These are phyloP conservation scores for Campaea margaritaria DNA, from an alignment of 2,888 invertebrate genomes.

Conservation along the genomic window DNA sequence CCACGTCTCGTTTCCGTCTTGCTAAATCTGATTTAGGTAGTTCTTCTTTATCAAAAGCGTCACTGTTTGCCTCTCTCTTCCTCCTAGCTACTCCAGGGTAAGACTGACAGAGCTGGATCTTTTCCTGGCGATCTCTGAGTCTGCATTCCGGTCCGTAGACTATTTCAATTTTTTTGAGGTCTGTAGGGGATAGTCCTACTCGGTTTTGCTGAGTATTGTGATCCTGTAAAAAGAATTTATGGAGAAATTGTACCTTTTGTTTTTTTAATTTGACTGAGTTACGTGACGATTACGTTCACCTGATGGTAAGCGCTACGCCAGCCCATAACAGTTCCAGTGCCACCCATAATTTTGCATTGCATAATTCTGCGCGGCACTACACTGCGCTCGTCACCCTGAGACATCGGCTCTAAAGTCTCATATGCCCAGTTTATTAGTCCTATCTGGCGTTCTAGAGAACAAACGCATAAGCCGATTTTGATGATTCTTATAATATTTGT, in stretches of 20 bases:
- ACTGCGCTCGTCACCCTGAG: too few species aligned
- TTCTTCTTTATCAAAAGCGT: slow-evolving; percentile 1
- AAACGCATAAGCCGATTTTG: too few species aligned
- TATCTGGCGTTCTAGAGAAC: too few species aligned
- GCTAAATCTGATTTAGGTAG: neutral
- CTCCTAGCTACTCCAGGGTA: slow-evolving; percentile 62
- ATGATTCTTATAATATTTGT: too few species aligned
- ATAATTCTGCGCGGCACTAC: too few species aligned
- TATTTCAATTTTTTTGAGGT: slow-evolving; percentile 66
- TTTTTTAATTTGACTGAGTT: too few species aligned
- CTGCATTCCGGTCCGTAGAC: slow-evolving; percentile 70
- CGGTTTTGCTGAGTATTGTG: slow-evolving; percentile 55
- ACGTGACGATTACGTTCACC: too few species aligned
- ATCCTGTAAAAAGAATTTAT: slow-evolving; percentile 54
- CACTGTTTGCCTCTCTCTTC: slow-evolving; percentile 39
- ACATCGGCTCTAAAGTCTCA: too few species aligned
- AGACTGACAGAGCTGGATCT: slow-evolving; percentile 68
- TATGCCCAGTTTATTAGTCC: too few species aligned
- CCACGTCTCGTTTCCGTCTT: slow-evolving; percentile 30
- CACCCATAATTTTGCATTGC: too few species aligned
- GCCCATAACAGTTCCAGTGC: too few species aligned
- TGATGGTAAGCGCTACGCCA: too few species aligned
- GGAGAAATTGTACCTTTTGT: neutral
- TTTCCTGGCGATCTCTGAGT: slow-evolving; percentile 65
- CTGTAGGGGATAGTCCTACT: slow-evolving; percentile 52